Base-by-base conservation (phyloP, 2,797 vertebrate genomes). In the Huso huso region DNA sequence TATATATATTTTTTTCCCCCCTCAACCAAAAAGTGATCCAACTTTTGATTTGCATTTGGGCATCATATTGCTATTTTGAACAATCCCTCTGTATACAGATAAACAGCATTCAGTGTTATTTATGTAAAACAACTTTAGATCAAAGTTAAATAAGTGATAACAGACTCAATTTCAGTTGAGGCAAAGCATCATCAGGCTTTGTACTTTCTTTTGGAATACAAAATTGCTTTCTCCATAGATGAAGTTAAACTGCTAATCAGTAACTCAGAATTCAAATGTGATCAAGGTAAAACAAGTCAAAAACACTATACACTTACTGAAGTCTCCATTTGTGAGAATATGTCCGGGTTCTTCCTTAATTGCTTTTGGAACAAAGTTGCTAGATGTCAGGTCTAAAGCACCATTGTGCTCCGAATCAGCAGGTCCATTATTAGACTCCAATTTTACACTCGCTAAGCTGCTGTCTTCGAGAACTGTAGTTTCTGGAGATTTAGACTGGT, bases 301-400 rank as follows among this genome's bases (percentile, higher is more conserved):
- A 1, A n/a, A 3, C 10, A 12, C 11, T 6, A 12, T 1, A 1
- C 62, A 86, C 89, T 83, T 75, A 93, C 90, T 86, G 65, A 86
- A 92, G 53, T 95, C 94, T 75, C 90, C 92, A 63, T 84, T 89
- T 12, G 87, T 68, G 68, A 88, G 88, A 10, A 83, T 76, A 67
- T 92, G 62, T 55, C 91, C 86, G 0, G 91, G 92, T 62, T 95
- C 93, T 73, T 96, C 91, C 69, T 93, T 93, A 69, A 93, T 89
- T 15, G 76, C 72, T 81, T 92, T 91, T 52, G 87, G 84, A 60
- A 83, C 85, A 15, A 91, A 83, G 70, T 72, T 92, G 67, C 91
- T 87, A 0, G 91, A 91, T 0, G 94, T 94, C 74, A 99, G 90
- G 89, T 95, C 95, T 74, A 97, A 81, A 68, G 94, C 94, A 13